A percentile compares a stretch with the other conserved stretches of the same genome.
phyloP scores from a whole-genome alignment of 2,888 invertebrate species.

The Rhyacophila evoluta region DNA sequence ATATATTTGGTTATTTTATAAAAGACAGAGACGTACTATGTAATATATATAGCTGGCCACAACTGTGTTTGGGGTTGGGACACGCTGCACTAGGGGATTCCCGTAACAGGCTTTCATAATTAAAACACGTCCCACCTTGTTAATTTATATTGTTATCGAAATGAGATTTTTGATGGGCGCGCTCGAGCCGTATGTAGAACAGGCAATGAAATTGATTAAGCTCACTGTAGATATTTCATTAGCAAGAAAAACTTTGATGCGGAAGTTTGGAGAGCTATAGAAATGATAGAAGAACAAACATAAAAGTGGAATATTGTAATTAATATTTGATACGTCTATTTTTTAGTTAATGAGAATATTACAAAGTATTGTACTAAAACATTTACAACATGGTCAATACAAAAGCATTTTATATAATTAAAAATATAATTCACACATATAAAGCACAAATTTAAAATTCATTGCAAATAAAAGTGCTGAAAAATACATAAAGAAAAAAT shows the following conservation, averaged over 20 bases:
- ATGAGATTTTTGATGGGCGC: conserved; percentile 29
- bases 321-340: background rate
- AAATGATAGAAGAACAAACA: conserved; percentile 17
- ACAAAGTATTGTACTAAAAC: background rate
- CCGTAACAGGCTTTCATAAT: conserved; percentile 30
- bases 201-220: conserved; percentile 13
- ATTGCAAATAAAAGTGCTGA: too few relatives aligned
- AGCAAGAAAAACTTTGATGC: conserved; percentile 11
- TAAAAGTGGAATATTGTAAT: background rate
- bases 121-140: conserved; percentile 29
- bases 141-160: conserved; percentile 32
- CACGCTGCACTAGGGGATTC: background rate
- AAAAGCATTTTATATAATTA: too few relatives aligned
- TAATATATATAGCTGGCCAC: too few relatives aligned
- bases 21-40: too few relatives aligned
- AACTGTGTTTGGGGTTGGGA: background rate
- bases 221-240: conserved; percentile 24
- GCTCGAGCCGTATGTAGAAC: conserved; percentile 23
- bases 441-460: too few relatives aligned
- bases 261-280: background rate
- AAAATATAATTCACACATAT: too few relatives aligned
- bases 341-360: background rate
- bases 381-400: too few relatives aligned
- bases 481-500: too few relatives aligned
- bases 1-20: too few relatives aligned